Evolutionary conservation across 2,888 invertebrate genomes (phyloP), one percentile per base, ranked within the genome.

Genomic region (Pristionchus exspectatus): DNA sequence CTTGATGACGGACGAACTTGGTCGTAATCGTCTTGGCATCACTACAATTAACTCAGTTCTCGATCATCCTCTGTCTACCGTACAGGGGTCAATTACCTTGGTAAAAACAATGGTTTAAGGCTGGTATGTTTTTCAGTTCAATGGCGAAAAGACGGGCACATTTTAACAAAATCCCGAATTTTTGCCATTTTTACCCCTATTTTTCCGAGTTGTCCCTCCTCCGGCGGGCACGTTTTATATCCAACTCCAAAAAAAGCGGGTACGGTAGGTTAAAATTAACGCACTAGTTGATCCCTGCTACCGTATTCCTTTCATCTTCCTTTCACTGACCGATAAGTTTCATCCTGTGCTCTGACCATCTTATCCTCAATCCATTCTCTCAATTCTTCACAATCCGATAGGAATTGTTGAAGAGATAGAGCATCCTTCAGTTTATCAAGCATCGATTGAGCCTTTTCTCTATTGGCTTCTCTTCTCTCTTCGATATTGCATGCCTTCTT

Each of bases 1-100:
- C 99, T 96, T 99, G 99, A 96, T 99, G 99, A 89, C 99, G 96
- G 2, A 99, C 98, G 98, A 99, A 99, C 95, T 99, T 99, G 92
- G 98, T 98, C 96, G 99, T 99, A 90, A 99, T 98, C 0, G 99
- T 99, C 96, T 99, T 99, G 24, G 99, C 98, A 93, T 98, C 98
- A 90, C 94, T 93, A 81, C 27, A 87, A 88, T 24, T 24, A 24
- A 27, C 63, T 86, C 38, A 86, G 24, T 83, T 18, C 44, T 54
- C 81, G 81, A 44, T 83, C 24, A 12, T 66, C 27, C 66, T 66
- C 18, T 18, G 18, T 74, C 74, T 74, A 74, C 74, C n/a, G n/a
- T n/a, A n/a, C n/a, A n/a, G n/a, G n/a, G n/a, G n/a, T n/a, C n/a
- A n/a, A n/a, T n/a, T n/a, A n/a, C n/a, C n/a, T n/a, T n/a, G n/a